Conservation (phyloP, 1,140 invertebrate species). For the Diorhabda sublineata region DNA sequence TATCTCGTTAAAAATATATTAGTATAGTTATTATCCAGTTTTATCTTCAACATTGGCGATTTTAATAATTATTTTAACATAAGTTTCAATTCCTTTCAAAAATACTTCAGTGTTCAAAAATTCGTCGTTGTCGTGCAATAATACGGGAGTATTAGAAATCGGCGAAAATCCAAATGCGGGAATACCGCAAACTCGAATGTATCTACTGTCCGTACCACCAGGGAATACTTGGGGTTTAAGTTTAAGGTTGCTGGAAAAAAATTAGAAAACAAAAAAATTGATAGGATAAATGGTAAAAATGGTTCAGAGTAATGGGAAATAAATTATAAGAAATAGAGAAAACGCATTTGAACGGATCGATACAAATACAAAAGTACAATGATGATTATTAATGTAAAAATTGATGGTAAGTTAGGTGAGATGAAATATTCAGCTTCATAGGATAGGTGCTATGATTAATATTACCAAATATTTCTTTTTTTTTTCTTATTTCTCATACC, state of each 20-base stretch:
- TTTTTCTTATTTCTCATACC: no score
- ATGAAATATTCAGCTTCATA: no score
- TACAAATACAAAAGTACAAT: no score
- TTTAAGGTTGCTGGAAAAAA: slow-evolving; percentile 54
- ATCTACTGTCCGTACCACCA: slow-evolving; percentile 75
- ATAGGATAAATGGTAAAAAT: neutral
- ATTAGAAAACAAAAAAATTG: neutral
- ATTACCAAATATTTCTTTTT: no score
- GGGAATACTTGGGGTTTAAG: slow-evolving; percentile 71
- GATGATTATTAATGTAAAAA: no score
- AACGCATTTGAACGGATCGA: no score
- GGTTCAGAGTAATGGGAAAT: neutral
- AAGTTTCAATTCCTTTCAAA: slow-evolving; percentile 68
- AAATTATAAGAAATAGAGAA: neutral
- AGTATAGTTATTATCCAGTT: neutral
- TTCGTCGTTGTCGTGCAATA: slow-evolving; percentile 78
- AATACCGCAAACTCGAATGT: slow-evolving; percentile 60
- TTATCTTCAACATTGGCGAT: slow-evolving; percentile 30
- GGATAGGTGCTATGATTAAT: no score
- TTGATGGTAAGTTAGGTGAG: no score
- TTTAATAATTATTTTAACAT: slow-evolving; percentile 55
- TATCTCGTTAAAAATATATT: neutral
- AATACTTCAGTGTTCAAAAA: slow-evolving; percentile 65
- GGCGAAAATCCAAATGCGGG: slow-evolving; percentile 77
- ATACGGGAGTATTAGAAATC: slow-evolving; percentile 67